These are phyloP conservation scores for Salticus scenicus DNA, from an alignment of 2,888 invertebrate genomes.

Conservation along the genomic window DNA sequence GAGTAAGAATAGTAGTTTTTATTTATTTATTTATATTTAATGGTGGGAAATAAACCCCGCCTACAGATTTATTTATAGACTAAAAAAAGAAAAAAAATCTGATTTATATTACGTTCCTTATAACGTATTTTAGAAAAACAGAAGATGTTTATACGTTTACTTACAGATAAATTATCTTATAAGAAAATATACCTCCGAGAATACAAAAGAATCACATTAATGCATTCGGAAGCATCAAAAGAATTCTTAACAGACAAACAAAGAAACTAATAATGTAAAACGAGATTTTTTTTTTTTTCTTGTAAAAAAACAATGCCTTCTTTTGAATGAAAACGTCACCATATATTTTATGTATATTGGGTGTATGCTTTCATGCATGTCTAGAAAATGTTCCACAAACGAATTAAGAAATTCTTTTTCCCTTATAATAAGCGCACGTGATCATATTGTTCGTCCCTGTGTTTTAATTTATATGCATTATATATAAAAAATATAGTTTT, in stretches of 20 bases:
- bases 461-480: conserved; percentile 38
- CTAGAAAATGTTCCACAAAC: conserved; percentile 19
- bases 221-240: not conserved
- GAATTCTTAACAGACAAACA: not conserved
- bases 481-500: not conserved
- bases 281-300: not conserved
- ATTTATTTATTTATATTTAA: too few species aligned
- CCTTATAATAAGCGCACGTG: conserved; percentile 31
- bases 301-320: conserved; percentile 35
- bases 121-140: too few species aligned
- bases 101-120: too few species aligned
- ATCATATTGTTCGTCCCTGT: conserved; percentile 44
- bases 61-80: too few species aligned
- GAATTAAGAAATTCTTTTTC: conserved; percentile 37
- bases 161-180: too few species aligned
- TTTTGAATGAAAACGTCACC: not conserved
- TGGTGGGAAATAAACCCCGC: too few species aligned
- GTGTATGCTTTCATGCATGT: conserved; percentile 39
- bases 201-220: too few species aligned
- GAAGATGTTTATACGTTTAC: too few species aligned
- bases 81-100: too few species aligned
- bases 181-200: too few species aligned
- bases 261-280: conserved; percentile 44
- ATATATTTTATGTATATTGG: not conserved
- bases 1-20: too few species aligned